Conservation (phyloP, 1,140 invertebrate species). For the Panulirus ornatus region DNA sequence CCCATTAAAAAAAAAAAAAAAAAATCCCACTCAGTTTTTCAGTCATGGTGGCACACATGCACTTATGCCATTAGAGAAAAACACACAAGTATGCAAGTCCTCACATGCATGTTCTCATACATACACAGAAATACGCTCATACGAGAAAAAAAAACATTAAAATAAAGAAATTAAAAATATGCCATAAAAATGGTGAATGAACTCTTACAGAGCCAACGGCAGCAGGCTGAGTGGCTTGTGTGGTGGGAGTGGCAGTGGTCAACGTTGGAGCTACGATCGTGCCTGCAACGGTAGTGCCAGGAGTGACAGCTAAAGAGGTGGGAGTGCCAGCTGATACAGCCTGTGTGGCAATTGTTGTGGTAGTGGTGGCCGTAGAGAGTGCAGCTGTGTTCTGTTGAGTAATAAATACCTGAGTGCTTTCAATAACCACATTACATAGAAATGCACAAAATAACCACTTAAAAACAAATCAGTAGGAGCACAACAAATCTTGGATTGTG, state of each 20-base stretch:
- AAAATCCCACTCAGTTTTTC: no score
- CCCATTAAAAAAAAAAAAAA: no score
- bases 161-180: background rate
- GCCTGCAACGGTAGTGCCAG: slow-evolving; percentile 26
- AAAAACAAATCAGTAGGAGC: no score
- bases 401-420: slow-evolving; percentile 3
- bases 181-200: background rate
- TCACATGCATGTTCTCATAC: no score
- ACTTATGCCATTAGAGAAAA: no score
- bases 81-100: no score
- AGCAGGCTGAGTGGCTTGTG: slow-evolving; percentile 1
- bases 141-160: background rate
- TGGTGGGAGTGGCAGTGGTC: slow-evolving; percentile 41
- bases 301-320: slow-evolving; percentile 21
- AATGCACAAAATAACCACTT: background rate
- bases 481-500: no score
- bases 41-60: no score
- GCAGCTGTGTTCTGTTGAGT: slow-evolving; percentile 52
- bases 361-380: slow-evolving; percentile 49
- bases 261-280: slow-evolving; percentile 35
- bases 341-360: slow-evolving; percentile 55
- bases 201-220: slow-evolving; percentile 30
- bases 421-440: background rate
- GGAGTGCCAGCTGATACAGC: slow-evolving; percentile 23
- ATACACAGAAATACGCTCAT: no score